Evolutionary conservation across 2,797 vertebrate species (phyloP), one percentile per base, ranked within the genome.

Genomic region (Melanotaenia parkinsoni): DNA sequence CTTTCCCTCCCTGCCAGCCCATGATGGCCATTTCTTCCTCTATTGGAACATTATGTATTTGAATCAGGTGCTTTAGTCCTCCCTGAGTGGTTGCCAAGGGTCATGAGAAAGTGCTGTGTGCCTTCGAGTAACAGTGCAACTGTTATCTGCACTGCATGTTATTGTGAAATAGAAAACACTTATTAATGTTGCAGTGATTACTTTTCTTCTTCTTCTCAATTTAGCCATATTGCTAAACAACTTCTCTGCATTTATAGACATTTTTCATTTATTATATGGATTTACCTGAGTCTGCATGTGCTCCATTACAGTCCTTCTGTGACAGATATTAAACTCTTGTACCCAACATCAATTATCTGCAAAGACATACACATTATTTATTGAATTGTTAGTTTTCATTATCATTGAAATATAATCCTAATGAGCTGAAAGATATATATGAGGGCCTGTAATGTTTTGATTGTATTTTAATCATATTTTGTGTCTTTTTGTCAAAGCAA

Each of bases 211-310:
- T 62, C 56, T 1, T 7, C 28, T 62, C 16, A 40, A 47, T 51
- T 63, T 59, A 33, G 3, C 47, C 3, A 53, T 13, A 47, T 35
- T 56, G 5, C 53, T 18, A 18, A 26, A 47, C 18, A 47, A n/a
- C 47, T 50, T 11, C 1, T 50, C 47, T 11, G n/a, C 3, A 43
- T 43, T 33, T 33, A 3, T 6, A 45, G 43, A 45, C 16, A 45
- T n/a, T 4, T 22, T 50, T n/a, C 7, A 20, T 20, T 16, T 16
- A 50, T n/a, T 7, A 4, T 50, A 1, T 5, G n/a, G 1, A 26
- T 65, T 84, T 93, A 95, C 95, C 94, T 95, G 93, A 77, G 94
- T 90, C 90, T 95, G 93, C 95, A 95, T 95, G 90, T 86, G 92
- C 86, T 92, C 90, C 80, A 83, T 79, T 82, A 33, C 65, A 63